Evolutionary conservation across 2,113 vertebrate genomes (phyloP).

Genomic region (Chrysemys picta): DNA sequence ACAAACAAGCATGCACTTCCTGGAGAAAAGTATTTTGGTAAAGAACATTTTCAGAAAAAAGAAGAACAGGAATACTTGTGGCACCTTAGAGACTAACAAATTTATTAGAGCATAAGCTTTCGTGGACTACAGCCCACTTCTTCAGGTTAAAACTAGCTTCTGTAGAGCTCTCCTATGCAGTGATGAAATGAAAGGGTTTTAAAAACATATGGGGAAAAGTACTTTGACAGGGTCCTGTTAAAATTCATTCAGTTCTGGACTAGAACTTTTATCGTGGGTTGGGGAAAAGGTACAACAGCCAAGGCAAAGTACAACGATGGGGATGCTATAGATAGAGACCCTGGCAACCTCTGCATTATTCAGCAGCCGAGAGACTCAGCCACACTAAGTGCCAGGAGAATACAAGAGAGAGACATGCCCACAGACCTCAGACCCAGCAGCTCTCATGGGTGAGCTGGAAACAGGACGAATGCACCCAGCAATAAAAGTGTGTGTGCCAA

Average conservation of each 20-base stretch:
- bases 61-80: no score
- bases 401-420: neutral
- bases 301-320: neutral
- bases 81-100: no score
- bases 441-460: neutral
- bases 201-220: neutral
- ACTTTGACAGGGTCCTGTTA: neutral
- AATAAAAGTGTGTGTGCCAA: rapidly evolving
- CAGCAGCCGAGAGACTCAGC: neutral
- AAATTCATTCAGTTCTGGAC: rapidly evolving
- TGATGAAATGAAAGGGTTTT: neutral
- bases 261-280: rapidly evolving
- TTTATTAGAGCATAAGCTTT: no score
- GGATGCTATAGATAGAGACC: rapidly evolving
- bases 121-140: no score
- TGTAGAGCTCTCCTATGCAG: neutral
- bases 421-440: neutral
- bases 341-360: rapidly evolving
- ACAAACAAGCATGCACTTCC: rapidly evolving
- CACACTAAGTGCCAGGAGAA: neutral
- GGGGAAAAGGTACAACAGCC: rapidly evolving
- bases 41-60: neutral
- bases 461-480: neutral
- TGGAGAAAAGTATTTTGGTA: neutral
- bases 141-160: neutral